Base-by-base conservation (phyloP, 2,113 vertebrate species). In the Archilochus colubris region DNA sequence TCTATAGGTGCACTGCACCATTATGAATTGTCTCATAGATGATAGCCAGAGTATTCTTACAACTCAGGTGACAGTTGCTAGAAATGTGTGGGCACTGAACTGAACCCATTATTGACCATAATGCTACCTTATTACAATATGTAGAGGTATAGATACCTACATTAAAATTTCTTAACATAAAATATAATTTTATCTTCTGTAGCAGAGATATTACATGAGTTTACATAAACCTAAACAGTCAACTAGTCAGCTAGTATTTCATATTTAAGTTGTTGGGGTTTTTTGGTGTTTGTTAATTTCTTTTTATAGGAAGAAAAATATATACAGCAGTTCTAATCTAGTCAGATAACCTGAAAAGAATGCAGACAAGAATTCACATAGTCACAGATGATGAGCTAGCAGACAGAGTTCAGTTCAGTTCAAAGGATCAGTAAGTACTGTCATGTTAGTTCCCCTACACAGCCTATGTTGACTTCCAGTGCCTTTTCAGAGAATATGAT, bases 141-240 rank as follows among this genome's bases (percentile, higher is more conserved):
- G 19, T 31, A 80, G 38, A 59, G 3, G 9, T 53, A 43, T 31
- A 82, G 14, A 36, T 44, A 64, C 2, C 1, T 0, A 3, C 2
- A 31, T 73, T 69, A 44, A 44, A 11, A 3, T 40, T 86, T 92
- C 14, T 48, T 74, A 73, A 73, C 48, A 64, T 73, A 73, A 88
- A 88, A 38, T n/a, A 2, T 23, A 61, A 23, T 66, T 93, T 82
- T 66, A 9, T 72, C 14, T 82, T 53, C 19, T 38, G 5, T 30
- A 77, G 6, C 11, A 14, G 4, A 12, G 46, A 22, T 21, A 40
- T 50, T 44, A 40, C 27, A 50, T 2, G 6, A 43, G 28, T 72
- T 72, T 82, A 4, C 10, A 81, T 30, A 70, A 91, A 75, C 4
- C 22, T 27, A 4, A 46, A 8, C 8, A 67, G 36, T 38, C 36